Evolutionary conservation across 1,140 invertebrate genomes (phyloP).

Genomic region (Sarcophaga peregrina): DNA sequence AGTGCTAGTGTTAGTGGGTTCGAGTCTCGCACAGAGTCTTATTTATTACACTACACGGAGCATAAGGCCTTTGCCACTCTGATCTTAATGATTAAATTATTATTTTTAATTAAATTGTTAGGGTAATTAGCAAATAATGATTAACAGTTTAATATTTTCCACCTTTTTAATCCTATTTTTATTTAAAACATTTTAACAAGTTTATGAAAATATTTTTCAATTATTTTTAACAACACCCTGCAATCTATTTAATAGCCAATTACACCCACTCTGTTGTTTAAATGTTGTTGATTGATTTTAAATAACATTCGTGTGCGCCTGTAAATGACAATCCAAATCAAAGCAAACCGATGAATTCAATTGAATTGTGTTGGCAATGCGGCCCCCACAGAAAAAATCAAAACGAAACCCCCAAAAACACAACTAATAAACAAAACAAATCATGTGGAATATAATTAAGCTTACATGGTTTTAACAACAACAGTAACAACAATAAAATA

Average conservation of each 20-base stretch:
- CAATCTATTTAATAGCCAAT: neutral
- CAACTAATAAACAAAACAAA: neutral
- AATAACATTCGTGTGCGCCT: neutral
- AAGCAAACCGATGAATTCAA: neutral
- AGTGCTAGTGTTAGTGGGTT: no score
- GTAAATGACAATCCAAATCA: neutral
- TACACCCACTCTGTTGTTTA: neutral
- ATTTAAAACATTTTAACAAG: no score
- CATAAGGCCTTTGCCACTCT: no score
- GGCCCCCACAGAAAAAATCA: conserved; percentile 19
- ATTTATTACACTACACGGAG: no score
- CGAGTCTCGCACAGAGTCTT: no score
- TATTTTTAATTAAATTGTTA: no score
- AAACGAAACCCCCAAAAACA: neutral
- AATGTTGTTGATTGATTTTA: neutral
- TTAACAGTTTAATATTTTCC: no score
- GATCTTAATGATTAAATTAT: no score
- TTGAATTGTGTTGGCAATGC: conserved; percentile 9
- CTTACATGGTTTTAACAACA: conserved; percentile 7
- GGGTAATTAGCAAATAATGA: no score
- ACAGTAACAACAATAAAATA: no score
- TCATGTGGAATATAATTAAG: conserved; percentile 7
- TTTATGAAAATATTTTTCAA: no score
- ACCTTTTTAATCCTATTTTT: no score
- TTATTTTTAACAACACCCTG: neutral